Evolutionary conservation across 2,888 invertebrate genomes (phyloP), one percentile per base, ranked within the genome.

Genomic region (Drosophila affinis): DNA sequence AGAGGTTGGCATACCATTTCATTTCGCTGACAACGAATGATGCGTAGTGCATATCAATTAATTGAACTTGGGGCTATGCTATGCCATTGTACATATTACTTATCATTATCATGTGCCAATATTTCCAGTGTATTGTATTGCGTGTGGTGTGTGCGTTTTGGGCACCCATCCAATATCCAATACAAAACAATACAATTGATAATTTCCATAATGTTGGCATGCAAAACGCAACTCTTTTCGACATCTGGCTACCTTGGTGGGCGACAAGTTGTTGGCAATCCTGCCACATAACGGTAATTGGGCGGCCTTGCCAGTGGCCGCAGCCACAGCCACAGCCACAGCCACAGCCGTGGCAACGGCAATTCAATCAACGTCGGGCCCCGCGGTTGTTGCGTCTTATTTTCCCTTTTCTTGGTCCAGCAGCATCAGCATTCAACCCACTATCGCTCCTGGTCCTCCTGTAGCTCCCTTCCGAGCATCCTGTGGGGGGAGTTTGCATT

Each of bases 151-250:
- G 47, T 9, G 12, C 48, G 21, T 14, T 48, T 10, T 18, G 32
- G 39, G 39, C 39, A 39, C 39, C 39, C 39, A n/a, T 39, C 39
- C 39, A 39, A 39, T 14, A 14, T n/a, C n/a, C 14, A 39, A 39
- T n/a, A 32, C 21, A 21, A 21, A 3, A 21, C 21, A 21, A 21
- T 21, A 21, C 18, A 21, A 21, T 21, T 51, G 45, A 52, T 10
- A 34, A 58, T 78, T 76, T 78, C n/a, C 72, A 76, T 69, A 64
- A 60, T 75, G 76, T 83, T 81, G 58, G 54, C 62, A 81, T 83
- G 79, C 81, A 65, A 63, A 74, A 47, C 76, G 62, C 62, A 76
- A 3, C 65, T 59, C 68, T 71, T 68, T 63, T 65, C 67, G 29
- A 29, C 29, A 29, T 29, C 29, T 29, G 72, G 49, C 72, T 58